Conservation (phyloP, 2,797 vertebrate species). For the Lepilemur septentrionalis region DNA sequence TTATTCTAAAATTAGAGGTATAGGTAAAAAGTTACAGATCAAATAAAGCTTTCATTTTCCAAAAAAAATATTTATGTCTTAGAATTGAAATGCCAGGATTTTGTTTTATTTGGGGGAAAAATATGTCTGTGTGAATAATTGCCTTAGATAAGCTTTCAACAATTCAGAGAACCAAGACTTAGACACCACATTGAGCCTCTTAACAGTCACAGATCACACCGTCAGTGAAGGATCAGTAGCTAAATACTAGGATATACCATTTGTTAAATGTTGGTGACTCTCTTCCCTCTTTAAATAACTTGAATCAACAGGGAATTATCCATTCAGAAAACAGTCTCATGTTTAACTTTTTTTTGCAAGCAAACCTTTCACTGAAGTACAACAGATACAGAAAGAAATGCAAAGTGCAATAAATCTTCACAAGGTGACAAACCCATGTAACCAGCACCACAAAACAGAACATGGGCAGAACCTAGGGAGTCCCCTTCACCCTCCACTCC, state of each 20-base stretch:
- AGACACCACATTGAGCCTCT: neutral
- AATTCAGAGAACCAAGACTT: neutral
- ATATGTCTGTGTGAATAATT: neutral
- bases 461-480: neutral
- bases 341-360: neutral
- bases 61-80: neutral
- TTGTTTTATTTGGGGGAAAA: neutral
- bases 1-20: neutral
- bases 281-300: neutral
- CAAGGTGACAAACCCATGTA: neutral
- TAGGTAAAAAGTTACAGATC: neutral
- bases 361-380: neutral
- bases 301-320: neutral
- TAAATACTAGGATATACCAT: neutral
- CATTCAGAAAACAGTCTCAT: neutral
- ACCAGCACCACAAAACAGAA: neutral
- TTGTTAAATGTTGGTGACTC: neutral
- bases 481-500: neutral
- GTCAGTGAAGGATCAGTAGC: neutral
- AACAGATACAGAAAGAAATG: neutral
- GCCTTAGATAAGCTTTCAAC: neutral
- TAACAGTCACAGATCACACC: neutral
- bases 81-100: neutral
- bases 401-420: neutral
- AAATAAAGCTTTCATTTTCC: neutral